A percentile compares a stretch with the other conserved stretches of the same genome.
Conservation (phyloP, 2,113 vertebrate genomes). For the Syngnathus floridae region DNA sequence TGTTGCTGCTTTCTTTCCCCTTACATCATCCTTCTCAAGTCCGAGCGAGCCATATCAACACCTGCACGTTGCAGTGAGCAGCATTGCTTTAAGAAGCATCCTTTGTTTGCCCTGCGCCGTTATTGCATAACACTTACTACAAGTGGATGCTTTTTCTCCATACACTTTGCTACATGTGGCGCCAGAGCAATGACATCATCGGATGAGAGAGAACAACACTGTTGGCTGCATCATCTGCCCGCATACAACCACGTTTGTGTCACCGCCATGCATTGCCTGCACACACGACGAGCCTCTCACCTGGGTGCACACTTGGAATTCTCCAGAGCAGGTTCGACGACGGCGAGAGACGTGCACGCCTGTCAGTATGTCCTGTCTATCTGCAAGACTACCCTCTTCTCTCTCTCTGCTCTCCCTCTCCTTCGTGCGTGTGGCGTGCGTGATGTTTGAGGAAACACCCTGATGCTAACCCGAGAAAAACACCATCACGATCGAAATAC, state of each 20-base stretch:
- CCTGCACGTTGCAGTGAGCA: constrained; percentile 9
- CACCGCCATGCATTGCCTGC: constrained; percentile 8
- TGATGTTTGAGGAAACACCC: constrained; percentile 52
- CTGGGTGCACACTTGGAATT: constrained; percentile 11
- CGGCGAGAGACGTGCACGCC: constrained; percentile 24
- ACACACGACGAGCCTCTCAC: constrained; percentile 33
- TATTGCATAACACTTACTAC: constrained; percentile 71
- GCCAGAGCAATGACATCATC: constrained; percentile 72
- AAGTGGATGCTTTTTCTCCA: constrained; percentile 44
- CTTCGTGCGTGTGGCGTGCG: background rate
- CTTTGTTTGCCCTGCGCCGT: constrained; percentile 42
- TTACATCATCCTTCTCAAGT: constrained; percentile 25
- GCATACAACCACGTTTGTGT: background rate
- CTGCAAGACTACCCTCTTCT: background rate
- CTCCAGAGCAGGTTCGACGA: constrained; percentile 3
- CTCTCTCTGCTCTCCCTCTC: background rate
- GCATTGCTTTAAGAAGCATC: constrained; percentile 14
- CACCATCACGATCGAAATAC: background rate
- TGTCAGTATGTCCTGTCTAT: constrained; percentile 20
- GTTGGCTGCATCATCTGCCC: constrained; percentile 37
- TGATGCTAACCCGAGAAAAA: constrained; percentile 4
- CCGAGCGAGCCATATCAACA: constrained; percentile 2
- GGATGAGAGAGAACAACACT: background rate
- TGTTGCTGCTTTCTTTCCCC: constrained; percentile 5
- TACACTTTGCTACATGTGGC: constrained; percentile 56